Evolutionary conservation across 2,797 vertebrate genomes (phyloP), one percentile per base, ranked within the genome.

Genomic region (Hybognathus amarus): DNA sequence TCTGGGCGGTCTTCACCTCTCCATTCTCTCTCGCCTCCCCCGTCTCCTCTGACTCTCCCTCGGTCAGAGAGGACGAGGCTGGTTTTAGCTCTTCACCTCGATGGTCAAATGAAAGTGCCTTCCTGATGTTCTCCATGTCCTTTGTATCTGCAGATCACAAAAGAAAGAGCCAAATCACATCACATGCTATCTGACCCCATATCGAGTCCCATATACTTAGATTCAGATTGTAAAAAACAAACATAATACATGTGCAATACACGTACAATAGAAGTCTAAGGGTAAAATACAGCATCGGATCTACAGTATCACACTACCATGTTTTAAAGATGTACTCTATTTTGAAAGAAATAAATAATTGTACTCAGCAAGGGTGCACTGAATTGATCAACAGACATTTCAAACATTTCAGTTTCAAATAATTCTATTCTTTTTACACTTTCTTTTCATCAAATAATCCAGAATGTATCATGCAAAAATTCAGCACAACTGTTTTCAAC

Each of bases 81-180:
- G 91, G 89, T 73, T 95, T 95, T 90, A 95, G 94, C 22, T 98
- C 97, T 42, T 97, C 96, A n/a, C 96, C 96, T 0, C 96, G 94
- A 87, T 96, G 97, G 91, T 98, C 97, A 52, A 99, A 97, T 0
- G 97, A 99, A 90, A 98, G 91, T 0, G 96, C 96, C 91, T 99
- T 99, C 80, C 97, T 94, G 91, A 98, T 97, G 93, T 96, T 98
- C 93, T 98, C 97, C 92, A 97, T 94, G 90, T 98, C 97, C 91
- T 97, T 98, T 79, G 93, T 93, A 90, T 98, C 97, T 98, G 92
- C 17, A 40, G 61, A 84, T 22, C 40, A 83, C 87, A 89, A 27
- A 75, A 36, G 27, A 38, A 73, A n/a, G 15, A 24, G 76, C 18
- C 6, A 77, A 12, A 64, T 63, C 24, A 8, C 18, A 30, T 52